Evolutionary conservation across 2,888 invertebrate species (phyloP).

Genomic region (Polydesmus complanatus): DNA sequence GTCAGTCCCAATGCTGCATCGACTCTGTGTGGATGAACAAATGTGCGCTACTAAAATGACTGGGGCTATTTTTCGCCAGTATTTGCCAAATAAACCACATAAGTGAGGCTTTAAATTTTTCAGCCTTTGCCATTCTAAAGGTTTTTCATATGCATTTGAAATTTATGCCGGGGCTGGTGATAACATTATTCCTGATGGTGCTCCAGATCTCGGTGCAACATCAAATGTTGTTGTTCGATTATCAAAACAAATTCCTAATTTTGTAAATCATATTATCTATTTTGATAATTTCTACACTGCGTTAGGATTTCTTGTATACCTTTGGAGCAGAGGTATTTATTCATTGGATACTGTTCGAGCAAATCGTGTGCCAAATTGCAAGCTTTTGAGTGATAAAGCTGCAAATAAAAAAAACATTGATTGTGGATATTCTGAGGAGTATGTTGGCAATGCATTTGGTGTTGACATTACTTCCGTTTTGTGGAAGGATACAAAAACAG

Average conservation of each 20-base stretch:
- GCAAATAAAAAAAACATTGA: slow-evolving; percentile 23
- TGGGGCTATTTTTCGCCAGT: slow-evolving; percentile 24
- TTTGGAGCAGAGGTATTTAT: slow-evolving; percentile 22
- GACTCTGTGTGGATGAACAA: slow-evolving; percentile 17
- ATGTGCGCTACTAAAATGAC: slow-evolving; percentile 16
- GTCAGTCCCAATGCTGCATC: slow-evolving; percentile 12
- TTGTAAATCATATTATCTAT: background rate
- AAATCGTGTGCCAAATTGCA: slow-evolving; percentile 27
- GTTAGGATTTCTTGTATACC: background rate
- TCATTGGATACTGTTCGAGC: slow-evolving; percentile 26
- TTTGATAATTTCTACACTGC: slow-evolving; percentile 10
- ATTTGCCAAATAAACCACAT: slow-evolving; percentile 32
- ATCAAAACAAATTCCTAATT: background rate
- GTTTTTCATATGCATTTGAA: slow-evolving; percentile 27
- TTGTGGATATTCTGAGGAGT: slow-evolving; percentile 13
- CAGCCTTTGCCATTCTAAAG: slow-evolving; percentile 21
- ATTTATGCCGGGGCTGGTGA: slow-evolving; percentile 25
- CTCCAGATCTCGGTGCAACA: slow-evolving; percentile 8
- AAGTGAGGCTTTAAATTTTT: slow-evolving; percentile 28
- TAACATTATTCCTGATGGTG: too few species aligned
- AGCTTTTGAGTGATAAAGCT: slow-evolving; percentile 25
- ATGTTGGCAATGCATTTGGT: background rate
- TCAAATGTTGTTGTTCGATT: slow-evolving; percentile 10
- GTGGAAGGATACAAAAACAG: slow-evolving; percentile 7
- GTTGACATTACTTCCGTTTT: background rate